Base-by-base conservation (phyloP, 2,888 invertebrate genomes). In the Graphium colonna region DNA sequence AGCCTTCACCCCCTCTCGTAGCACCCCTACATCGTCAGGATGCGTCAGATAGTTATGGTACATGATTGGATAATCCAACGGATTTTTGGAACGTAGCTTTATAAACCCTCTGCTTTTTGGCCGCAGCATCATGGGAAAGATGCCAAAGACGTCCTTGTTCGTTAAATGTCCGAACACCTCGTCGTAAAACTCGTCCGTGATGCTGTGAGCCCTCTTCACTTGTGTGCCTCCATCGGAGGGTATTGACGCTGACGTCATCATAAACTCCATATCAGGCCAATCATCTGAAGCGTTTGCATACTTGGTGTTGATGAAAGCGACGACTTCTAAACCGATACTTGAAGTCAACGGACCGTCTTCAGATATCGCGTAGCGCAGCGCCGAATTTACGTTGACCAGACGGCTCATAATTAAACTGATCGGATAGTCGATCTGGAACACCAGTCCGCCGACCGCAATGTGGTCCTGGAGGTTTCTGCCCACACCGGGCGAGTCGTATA, bases 221-320 rank as follows among this genome's bases (percentile, higher is more conserved):
- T 95, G 94, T 0, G 93, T 92, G 0, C 96, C 96, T n/a, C 95
- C 96, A 68, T 97, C 96, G 0, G 96, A 95, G 45, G 92, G 93
- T 0, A 95, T 95, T 0, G 95, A 95, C 0, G 95, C 92, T 18
- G 96, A 95, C 0, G 96, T 95, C 81, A 97, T 86, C 95, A 97
- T 97, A 69, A 97, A 96, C 72, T 96, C 96, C 58, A 97, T 96
- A 70, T 97, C 97, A 0, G 97, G 97, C 95, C 96, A 97, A 74
- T 97, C 97, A 52, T 96, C 95, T 0, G 94, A 92, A 50, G 93
- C 90, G 71, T 97, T 97, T 0, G 96, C 96, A 72, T 96, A 97
- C 79, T 96, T 97, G 0, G 97, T 96, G 21, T 94, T 94, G 49
- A 97, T 94, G 73, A 97, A 97, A 0, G 95, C 96, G 0, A 96